Base-by-base conservation (phyloP, 2,797 vertebrate genomes). In the Anguilla anguilla region DNA sequence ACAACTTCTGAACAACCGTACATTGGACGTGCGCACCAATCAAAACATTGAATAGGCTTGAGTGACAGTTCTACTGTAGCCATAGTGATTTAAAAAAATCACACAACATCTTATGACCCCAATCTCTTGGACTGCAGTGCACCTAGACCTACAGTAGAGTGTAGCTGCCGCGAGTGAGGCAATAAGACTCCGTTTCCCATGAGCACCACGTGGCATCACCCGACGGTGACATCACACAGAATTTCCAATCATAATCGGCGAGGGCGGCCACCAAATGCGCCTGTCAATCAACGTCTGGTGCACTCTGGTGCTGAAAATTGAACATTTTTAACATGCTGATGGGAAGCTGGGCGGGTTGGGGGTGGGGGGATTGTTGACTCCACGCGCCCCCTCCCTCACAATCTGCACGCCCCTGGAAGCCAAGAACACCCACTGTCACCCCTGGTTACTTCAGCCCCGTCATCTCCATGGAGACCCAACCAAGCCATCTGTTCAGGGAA, bases 381-480 rank as follows among this genome's bases (percentile, higher is more conserved):
- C 69, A 3, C 11, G 10, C 6, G 35, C 72, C 11, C 72, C 72
- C 72, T 35, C 72, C 28, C 72, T 15, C 72, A 39, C 72, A 77
- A 77, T n/a, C 31, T 35, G 72, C 15, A 17, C 72, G 25, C 72
- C 11, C 67, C 28, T 77, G 72, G 31, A 28, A 39, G 28, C 28
- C 35, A 77, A 77, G 72, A 77, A 39, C 72, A 77, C 72, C 72
- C 31, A 39, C 72, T 39, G 72, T 77, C 72, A 39, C 72, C 72
- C 72, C 72, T 77, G 72, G 72, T 77, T 77, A 79, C 74, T 11
- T 19, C 74, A 6, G 5, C 72, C 13, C 6, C 6, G 9, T 74
- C 69, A 79, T 79, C 74, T 79, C 74, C 74, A 79, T 79, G 74
- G 74, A 79, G 39, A 79, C 39, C 74, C 15, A 79, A 39, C 25